phyloP scores from a whole-genome alignment of 2,113 vertebrate species.

The Neolamprologus modestus region DNA sequence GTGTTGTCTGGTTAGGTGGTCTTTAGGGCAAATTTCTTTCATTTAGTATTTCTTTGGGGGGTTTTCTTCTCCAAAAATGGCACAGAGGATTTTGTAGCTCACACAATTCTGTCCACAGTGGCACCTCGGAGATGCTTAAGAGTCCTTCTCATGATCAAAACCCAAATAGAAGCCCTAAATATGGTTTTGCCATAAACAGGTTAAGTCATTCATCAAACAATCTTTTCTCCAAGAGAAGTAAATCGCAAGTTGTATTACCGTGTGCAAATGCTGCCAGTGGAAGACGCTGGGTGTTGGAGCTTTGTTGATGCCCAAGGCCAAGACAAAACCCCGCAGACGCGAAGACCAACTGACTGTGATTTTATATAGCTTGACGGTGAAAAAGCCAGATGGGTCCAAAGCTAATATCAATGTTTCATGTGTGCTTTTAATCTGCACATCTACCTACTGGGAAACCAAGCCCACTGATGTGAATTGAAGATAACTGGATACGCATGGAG shows the following conservation, averaged over 20 bases:
- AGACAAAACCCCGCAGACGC: neutral
- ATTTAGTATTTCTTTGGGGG: fast-evolving
- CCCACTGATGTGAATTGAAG: neutral
- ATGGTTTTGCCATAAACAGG: neutral
- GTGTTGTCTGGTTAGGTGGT: neutral
- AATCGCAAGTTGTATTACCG: neutral
- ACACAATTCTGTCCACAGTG: neutral
- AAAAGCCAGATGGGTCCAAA: neutral
- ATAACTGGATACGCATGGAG: neutral
- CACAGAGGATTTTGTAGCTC: neutral
- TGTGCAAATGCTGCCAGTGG: neutral
- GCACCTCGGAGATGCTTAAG: neutral
- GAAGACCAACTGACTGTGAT: neutral
- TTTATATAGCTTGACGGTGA: neutral
- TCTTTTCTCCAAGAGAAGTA: neutral
- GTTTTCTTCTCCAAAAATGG: neutral
- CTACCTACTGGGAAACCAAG: neutral
- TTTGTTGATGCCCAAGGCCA: neutral
- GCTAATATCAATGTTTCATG: neutral
- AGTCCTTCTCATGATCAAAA: neutral
- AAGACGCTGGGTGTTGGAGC: neutral
- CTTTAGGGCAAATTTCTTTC: neutral
- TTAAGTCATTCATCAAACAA: neutral
- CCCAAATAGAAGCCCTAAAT: neutral
- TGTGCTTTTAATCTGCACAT: neutral